A percentile compares a stretch with the other conserved stretches of the same genome.
Conservation (phyloP, 2,113 vertebrate genomes). For the Ursus arctos region DNA sequence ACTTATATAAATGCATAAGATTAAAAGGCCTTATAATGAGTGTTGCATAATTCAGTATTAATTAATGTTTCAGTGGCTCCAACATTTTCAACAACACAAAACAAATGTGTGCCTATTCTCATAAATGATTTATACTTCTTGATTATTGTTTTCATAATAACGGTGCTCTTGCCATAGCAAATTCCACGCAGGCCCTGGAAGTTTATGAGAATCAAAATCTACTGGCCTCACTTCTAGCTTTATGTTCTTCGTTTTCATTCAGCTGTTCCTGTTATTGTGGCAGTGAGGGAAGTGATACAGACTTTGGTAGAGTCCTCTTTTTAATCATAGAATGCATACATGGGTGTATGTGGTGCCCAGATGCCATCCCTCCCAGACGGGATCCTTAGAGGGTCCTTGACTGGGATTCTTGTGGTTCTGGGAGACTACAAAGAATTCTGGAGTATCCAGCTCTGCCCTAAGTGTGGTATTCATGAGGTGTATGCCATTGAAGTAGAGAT, state of each 20-base stretch:
- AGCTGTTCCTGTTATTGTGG: not conserved
- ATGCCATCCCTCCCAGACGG: not conserved
- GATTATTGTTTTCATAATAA: conserved; percentile 51
- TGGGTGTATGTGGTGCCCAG: not conserved
- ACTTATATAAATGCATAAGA: not conserved
- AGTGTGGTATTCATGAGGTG: not conserved
- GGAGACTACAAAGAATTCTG: not conserved
- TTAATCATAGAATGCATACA: not conserved
- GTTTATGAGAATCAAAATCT: not conserved
- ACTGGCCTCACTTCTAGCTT: not conserved
- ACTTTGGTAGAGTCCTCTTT: not conserved
- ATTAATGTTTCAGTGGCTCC: conserved; percentile 16
- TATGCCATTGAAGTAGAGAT: not conserved
- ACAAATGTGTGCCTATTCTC: conserved; percentile 14
- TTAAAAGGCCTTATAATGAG: not conserved
- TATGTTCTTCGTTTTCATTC: not conserved
- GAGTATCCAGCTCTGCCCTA: not conserved
- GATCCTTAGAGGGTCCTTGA: not conserved
- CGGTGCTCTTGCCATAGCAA: not conserved
- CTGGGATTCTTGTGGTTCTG: not conserved
- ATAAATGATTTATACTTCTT: conserved; percentile 26
- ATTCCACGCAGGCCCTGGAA: not conserved
- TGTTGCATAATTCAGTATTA: not conserved
- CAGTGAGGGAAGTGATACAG: not conserved
- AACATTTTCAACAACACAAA: conserved; percentile 13